Evolutionary conservation across 2,888 invertebrate genomes (phyloP), one percentile per base, ranked within the genome.

Genomic region (Phortica magna): DNA sequence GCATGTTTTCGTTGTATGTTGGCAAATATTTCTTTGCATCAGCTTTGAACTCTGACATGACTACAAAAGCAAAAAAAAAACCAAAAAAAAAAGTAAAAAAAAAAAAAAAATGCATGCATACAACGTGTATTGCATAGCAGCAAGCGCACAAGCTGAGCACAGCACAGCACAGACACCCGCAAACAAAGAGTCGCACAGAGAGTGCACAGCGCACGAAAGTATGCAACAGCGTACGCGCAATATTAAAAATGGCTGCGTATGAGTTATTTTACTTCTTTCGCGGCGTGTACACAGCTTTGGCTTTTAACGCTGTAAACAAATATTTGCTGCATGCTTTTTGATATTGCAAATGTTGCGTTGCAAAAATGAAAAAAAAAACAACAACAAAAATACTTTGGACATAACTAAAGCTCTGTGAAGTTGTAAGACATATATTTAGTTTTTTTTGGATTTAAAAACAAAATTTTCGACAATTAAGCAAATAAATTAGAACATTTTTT

Each of bases 161-260:
- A 53, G n/a, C 53, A 53, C 53, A 61, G 12, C 22, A 22, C 12
- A 17, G 19, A 61, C 3, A 22, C 0, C 61, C n/a, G 19, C 22
- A 61, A 6, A 12, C 12, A 61, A 7, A 55, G 55, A 14, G 17
- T 55, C 55, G 17, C 17, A 55, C 12, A 53, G 53, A 53, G 53
- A 3, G 17, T 7, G 19, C 61, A 9, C 31, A 19, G 10, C 31
- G 61, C n/a, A 61, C 22, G 71, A 77, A 76, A 74, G 41, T 22
- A 82, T 80, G 76, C 77, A 80, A 14, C 77, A 76, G 75, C 76
- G 14, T 72, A 75, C 77, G 41, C 57, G 84, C 84, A 85, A 85
- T 87, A 87, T 85, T 85, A 87, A 85, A 85, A 85, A 83, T 85
- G 61, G 22, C 22, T 87, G 87, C 83, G 85, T 84, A 79, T 84